Evolutionary conservation across 2,888 invertebrate genomes (phyloP), one percentile per base, ranked within the genome.

Genomic region (Mycalesis mineus): DNA sequence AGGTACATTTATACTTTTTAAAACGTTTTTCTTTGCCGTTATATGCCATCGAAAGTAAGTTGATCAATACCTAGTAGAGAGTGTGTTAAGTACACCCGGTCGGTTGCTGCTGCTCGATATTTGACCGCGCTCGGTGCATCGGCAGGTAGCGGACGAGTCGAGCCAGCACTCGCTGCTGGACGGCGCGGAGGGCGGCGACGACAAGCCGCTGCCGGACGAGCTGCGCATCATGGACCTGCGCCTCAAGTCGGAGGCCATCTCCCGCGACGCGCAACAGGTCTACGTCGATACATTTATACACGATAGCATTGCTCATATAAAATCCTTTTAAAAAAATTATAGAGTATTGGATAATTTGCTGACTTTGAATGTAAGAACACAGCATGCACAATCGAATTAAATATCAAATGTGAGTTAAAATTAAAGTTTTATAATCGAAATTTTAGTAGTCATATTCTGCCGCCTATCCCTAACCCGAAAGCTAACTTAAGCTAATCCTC

Each of bases 131-230:
- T n/a, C n/a, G n/a, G n/a, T 14, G 29, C 49, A 50, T 54, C 14
- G 63, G 47, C 93, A 95, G 83, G 84, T 94, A 47, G 77, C 93
- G 39, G 95, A 95, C 74, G 95, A 95, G 62, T 92, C 91, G 66
- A 94, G 95, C 71, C 93, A 94, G 77, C 92, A 91, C 66, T 93
- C 93, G 15, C 75, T 92, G 59, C 70, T 69, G 36, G 88, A 87
- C 31, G 77, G 73, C 65, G 68, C 73, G 52, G 87, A 86, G 53
- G 77, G 77, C 28, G 81, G 80, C 47, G 79, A 75, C 3, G 72
- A 77, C 54, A 67, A 67, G 57, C 57, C 55, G 54, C 69, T 79
- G 53, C 60, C 74, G 13, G 86, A 86, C 47, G 87, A 90, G n/a
- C 78, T 91, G 47, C 86, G 84, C 64, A 93, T 92, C n/a, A 93